Conservation (phyloP, 2,797 vertebrate genomes). For the Artibeus lituratus region DNA sequence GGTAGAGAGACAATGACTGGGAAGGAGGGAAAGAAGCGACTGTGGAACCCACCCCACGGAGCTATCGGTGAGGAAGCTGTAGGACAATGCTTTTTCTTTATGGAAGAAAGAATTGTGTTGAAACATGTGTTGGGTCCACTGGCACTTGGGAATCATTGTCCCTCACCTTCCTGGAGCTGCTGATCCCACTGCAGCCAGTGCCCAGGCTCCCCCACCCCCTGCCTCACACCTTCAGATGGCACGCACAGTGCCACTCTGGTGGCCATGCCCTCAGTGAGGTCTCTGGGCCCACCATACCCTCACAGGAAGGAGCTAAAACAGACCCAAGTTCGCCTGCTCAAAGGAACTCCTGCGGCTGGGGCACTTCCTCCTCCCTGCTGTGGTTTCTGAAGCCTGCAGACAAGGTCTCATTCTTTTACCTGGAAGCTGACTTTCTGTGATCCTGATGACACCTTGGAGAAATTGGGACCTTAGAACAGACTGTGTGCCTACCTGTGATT, state of each 20-base stretch:
- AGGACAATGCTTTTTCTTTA: not conserved
- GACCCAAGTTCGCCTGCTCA: not conserved
- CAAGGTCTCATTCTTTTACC: not conserved
- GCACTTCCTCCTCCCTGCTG: not conserved
- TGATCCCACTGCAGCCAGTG: not conserved
- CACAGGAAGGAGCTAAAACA: not conserved
- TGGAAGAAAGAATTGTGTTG: not conserved
- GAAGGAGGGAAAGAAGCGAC: too few relatives aligned
- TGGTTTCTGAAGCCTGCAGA: not conserved
- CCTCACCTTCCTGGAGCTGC: not conserved
- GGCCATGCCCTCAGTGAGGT: rapidly evolving
- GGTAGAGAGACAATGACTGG: not conserved
- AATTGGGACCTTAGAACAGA: not conserved
- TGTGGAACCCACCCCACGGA: not conserved
- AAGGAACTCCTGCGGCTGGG: not conserved
- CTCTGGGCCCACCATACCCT: not conserved
- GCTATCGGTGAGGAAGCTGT: rapidly evolving
- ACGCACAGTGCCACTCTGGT: rapidly evolving
- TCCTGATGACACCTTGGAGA: not conserved
- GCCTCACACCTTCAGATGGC: rapidly evolving
- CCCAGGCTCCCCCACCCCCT: too few relatives aligned
- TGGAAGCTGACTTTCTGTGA: not conserved
- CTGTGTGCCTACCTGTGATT: not conserved
- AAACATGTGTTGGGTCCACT: not conserved
- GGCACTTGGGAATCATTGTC: not conserved